Evolutionary conservation across 2,888 invertebrate genomes (phyloP), one percentile per base, ranked within the genome.

Genomic region (Thymelicus acteon): DNA sequence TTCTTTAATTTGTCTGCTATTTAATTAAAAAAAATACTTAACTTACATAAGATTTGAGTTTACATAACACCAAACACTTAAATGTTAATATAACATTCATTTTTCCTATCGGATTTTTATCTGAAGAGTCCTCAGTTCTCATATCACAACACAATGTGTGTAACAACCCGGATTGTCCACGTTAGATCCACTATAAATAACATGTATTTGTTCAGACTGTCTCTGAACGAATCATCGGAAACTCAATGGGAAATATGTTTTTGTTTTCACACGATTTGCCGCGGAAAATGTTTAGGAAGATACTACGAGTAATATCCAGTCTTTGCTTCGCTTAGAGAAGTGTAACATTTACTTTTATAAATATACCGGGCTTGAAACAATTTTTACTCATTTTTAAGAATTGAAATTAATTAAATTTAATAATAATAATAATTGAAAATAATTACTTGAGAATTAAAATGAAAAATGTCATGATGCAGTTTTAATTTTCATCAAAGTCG

Each of bases 231-330:
- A 12, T 48, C 24, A 49, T 48, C 13, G 60, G 15, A 40, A 60
- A 48, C 19, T 67, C 60, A 52, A 62, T 52, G 13, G 47, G 47
- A 61, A 68, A 68, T 67, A 52, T 68, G 68, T 68, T 68, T 52
- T 68, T 62, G 54, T 54, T 62, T 68, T 67, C 44, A 44, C 47
- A 52, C 37, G 61, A 68, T 68, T 68, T 68, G 47, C 68, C 54
- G 6, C 60, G 7, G 60, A 40, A 67, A 48, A 47, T 67, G 15
- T 67, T 49, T 60, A 7, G 39, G 60, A 60, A 67, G 40, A 67
- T 52, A 60, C 49, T 52, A n/a, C n/a, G n/a, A n/a, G n/a, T n/a
- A 67, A 40, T 49, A 15, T 37, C 7, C 67, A 40, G 40, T 40
- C 7, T 40, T 40, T 40, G 31, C 31, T 31, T 31, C 31, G 5